Evolutionary conservation across 1,140 invertebrate genomes (phyloP).

Genomic region (Lepidurus packardi): DNA sequence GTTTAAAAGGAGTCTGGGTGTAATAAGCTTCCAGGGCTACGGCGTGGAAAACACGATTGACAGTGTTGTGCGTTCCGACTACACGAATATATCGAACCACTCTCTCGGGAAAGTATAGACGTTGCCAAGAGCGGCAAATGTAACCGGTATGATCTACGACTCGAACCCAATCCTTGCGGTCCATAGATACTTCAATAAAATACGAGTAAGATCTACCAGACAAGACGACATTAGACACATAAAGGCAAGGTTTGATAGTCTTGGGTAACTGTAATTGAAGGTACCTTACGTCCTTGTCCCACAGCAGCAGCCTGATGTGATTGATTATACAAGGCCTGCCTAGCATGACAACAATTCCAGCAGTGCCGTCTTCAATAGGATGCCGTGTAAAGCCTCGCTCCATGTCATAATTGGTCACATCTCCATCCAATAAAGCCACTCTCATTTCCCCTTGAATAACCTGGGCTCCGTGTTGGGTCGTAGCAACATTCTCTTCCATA

Average conservation of each 20-base stretch:
- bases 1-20: conserved; percentile 64
- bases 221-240: conserved; percentile 34
- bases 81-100: conserved; percentile 83
- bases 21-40: conserved; percentile 87
- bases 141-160: conserved; percentile 87
- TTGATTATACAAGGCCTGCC: conserved; percentile 86
- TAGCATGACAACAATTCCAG: conserved; percentile 81
- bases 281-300: conserved; percentile 85
- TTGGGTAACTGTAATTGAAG: background rate
- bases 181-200: conserved; percentile 92
- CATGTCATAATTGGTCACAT: conserved; percentile 80
- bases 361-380: conserved; percentile 70
- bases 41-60: conserved; percentile 91
- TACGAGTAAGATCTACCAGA: conserved; percentile 81
- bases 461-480: conserved; percentile 64
- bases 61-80: conserved; percentile 91
- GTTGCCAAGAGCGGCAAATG: conserved; percentile 93
- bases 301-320: conserved; percentile 83
- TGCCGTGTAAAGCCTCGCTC: conserved; percentile 88
- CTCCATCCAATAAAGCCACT: conserved; percentile 77
- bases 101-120: conserved; percentile 80
- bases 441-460: conserved; percentile 83
- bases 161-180: conserved; percentile 89
- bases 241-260: background rate
- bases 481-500: conserved; percentile 86